These are phyloP conservation scores for Tarsius wallacei DNA, from an alignment of 2,797 vertebrate genomes.

Conservation along the genomic window DNA sequence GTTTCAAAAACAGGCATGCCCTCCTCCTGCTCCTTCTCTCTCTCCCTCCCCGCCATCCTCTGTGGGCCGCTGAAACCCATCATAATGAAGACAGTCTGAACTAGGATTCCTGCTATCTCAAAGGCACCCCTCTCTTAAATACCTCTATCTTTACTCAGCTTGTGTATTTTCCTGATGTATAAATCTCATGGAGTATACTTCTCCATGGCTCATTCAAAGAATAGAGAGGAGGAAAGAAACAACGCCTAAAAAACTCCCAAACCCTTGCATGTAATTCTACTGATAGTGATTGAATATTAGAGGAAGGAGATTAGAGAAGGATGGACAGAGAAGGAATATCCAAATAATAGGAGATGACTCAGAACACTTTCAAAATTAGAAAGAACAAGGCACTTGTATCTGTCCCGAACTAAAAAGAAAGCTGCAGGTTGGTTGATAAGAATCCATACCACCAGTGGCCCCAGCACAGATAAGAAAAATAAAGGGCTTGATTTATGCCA, in stretches of 20 bases:
- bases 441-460: not conserved
- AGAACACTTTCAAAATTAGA: not conserved
- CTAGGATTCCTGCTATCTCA: not conserved
- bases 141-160: not conserved
- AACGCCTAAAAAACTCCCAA: not conserved
- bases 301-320: not conserved
- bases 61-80: not conserved
- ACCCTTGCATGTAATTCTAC: not conserved
- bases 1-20: conserved; percentile 33
- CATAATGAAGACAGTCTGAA: not conserved
- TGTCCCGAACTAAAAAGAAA: not conserved
- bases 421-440: not conserved
- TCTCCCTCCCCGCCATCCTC: fast-evolving
- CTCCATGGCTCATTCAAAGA: not conserved
- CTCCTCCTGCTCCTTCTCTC: no score
- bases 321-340: no score
- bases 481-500: not conserved
- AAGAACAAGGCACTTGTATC: not conserved
- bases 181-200: not conserved
- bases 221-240: not conserved
- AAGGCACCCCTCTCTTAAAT: not conserved
- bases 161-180: not conserved
- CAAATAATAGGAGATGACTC: not conserved
- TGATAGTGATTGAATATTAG: not conserved
- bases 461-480: not conserved